Conservation (phyloP, 2,113 vertebrate species). For the Catharus minimus region DNA sequence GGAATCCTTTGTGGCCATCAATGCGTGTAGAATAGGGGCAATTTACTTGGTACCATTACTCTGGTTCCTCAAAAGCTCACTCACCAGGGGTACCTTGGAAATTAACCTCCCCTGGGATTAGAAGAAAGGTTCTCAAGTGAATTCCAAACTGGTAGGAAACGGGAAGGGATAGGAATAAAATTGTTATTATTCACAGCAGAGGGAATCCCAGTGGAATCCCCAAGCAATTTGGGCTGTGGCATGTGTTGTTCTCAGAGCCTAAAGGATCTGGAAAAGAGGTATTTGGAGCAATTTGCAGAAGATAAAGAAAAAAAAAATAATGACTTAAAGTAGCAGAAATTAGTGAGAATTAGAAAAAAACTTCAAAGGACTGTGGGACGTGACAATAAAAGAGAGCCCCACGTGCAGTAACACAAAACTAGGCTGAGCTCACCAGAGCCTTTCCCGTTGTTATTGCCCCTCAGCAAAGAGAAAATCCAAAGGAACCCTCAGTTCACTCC, state of each 20-base stretch:
- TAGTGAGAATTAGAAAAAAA: not conserved
- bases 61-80: not conserved
- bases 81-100: not conserved
- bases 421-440: not conserved
- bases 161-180: not conserved
- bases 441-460: not conserved
- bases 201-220: not conserved
- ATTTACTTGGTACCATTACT: not conserved
- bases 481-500: not conserved
- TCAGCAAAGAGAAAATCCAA: not conserved
- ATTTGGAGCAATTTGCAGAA: not conserved
- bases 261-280: not conserved
- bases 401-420: not conserved
- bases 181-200: not conserved
- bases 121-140: not conserved
- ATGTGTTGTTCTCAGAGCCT: not conserved
- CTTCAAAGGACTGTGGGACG: not conserved
- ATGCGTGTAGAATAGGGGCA: not conserved
- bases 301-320: not conserved
- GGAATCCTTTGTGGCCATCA: constrained; percentile 3
- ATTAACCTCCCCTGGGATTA: not conserved
- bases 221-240: not conserved
- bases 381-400: not conserved
- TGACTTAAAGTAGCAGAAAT: not conserved
- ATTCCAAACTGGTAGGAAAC: not conserved